A percentile compares a stretch with the other conserved stretches of the same genome.
phyloP scores from a whole-genome alignment of 1,140 invertebrate genomes.

The Aphelinus atriplicis region DNA sequence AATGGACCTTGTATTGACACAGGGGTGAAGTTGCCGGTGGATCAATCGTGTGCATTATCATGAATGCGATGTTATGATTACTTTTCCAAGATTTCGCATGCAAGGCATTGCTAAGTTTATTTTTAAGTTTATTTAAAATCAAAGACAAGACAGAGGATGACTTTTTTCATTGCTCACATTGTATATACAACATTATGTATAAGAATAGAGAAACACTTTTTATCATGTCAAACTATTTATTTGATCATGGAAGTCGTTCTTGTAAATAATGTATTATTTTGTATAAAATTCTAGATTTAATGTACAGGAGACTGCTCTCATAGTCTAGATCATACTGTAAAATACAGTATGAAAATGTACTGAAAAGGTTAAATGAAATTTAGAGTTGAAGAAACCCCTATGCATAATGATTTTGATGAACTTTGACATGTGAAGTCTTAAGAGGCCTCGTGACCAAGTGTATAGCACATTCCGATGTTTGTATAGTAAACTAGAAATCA shows the following conservation, averaged over 20 bases:
- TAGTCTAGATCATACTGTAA: constrained; percentile 18
- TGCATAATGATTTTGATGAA: constrained; percentile 32
- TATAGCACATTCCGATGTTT: too few species aligned
- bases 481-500: too few species aligned
- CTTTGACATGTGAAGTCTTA: constrained; percentile 10
- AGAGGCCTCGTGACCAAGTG: too few species aligned
- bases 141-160: constrained; percentile 3
- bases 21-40: too few species aligned
- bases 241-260: constrained; percentile 37
- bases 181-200: constrained; percentile 29
- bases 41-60: too few species aligned
- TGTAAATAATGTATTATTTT: constrained; percentile 39
- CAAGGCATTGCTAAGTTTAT: too few species aligned
- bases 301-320: constrained; percentile 38
- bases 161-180: constrained; percentile 14
- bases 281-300: constrained; percentile 36
- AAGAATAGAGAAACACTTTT: too few species aligned
- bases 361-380: constrained; percentile 25
- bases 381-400: constrained; percentile 6
- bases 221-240: constrained; percentile 25
- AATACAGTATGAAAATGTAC: constrained; percentile 14
- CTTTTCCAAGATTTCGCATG: too few species aligned
- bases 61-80: too few species aligned
- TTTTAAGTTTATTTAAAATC: not conserved
- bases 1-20: too few species aligned